Evolutionary conservation across 2,888 invertebrate species (phyloP).

Genomic region (Thecocarcelia acutangulata): DNA sequence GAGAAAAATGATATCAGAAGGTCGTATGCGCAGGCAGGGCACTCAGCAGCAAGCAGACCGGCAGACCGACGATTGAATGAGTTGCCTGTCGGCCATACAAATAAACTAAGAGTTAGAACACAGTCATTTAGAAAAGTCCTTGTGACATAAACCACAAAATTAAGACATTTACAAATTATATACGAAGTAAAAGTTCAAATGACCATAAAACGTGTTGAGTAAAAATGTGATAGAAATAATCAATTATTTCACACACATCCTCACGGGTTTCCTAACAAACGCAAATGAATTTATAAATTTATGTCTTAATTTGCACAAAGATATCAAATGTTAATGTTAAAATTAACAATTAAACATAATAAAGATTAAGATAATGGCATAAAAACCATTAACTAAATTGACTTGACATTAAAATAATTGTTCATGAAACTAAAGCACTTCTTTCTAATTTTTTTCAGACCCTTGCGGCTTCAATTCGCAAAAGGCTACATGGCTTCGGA

Average conservation of each 20-base stretch:
- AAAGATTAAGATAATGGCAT: constrained; percentile 24
- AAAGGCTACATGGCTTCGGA: too few species aligned
- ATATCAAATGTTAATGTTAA: constrained; percentile 23
- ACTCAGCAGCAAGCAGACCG: too few species aligned
- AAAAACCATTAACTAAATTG: constrained; percentile 26
- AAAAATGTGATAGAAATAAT: constrained; percentile 46
- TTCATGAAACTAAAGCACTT: not conserved
- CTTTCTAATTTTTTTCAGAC: too few species aligned
- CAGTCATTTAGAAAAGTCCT: constrained; percentile 54
- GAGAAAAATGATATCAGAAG: not conserved
- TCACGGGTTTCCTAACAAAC: not conserved
- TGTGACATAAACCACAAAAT: constrained; percentile 66
- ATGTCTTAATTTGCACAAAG: constrained; percentile 11
- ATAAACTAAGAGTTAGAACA: constrained; percentile 14
- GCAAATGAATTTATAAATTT: constrained; percentile 5
- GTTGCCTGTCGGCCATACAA: not conserved
- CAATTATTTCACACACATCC: constrained; percentile 22
- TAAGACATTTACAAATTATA: constrained; percentile 68
- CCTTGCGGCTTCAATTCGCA: too few species aligned
- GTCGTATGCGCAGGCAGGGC: not conserved
- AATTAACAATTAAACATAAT: constrained; percentile 46
- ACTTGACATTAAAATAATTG: constrained; percentile 21
- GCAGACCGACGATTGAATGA: constrained; percentile 6
- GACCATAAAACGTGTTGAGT: constrained; percentile 47
- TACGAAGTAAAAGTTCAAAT: constrained; percentile 58